Conservation (phyloP, 2,797 vertebrate species). For the Phyllotis vaccarum region DNA sequence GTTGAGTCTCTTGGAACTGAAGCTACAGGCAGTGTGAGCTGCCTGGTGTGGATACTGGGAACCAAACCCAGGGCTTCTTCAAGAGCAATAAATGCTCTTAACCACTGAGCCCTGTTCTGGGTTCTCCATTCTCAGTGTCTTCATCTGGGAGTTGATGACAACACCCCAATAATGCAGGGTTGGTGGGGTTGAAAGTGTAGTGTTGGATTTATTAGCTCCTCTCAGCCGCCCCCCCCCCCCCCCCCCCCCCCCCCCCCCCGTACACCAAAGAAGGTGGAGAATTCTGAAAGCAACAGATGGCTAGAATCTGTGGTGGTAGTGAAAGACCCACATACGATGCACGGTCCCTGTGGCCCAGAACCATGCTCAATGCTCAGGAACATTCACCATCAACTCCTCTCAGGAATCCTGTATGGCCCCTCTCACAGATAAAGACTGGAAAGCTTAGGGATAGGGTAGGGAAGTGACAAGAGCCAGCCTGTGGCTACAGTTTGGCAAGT, state of each 20-base stretch:
- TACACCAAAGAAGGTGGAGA: rapidly evolving
- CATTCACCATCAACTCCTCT: rapidly evolving
- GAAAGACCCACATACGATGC: not conserved
- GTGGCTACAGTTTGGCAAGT: not conserved
- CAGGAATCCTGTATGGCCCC: not conserved
- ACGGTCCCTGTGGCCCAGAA: rapidly evolving
- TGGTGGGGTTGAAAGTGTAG: not conserved
- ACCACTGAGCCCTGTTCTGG: rapidly evolving
- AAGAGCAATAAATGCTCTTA: not conserved
- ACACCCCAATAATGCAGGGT: not conserved
- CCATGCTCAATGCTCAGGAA: rapidly evolving
- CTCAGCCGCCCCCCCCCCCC: rapidly evolving
- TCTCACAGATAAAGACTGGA: not conserved
- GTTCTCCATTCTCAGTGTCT: rapidly evolving
- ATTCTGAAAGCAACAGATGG: not conserved
- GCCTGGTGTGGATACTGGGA: not conserved
- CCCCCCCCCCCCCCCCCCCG: not conserved
- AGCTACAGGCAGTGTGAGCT: not conserved
- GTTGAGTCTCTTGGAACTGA: not conserved
- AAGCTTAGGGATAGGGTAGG: not conserved
- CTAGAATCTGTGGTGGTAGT: rapidly evolving
- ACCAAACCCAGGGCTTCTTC: not conserved
- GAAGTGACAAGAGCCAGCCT: not conserved
- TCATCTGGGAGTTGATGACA: not conserved
- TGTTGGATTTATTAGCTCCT: not conserved